Conservation (phyloP, 2,113 vertebrate genomes). For the Anguilla rostrata region DNA sequence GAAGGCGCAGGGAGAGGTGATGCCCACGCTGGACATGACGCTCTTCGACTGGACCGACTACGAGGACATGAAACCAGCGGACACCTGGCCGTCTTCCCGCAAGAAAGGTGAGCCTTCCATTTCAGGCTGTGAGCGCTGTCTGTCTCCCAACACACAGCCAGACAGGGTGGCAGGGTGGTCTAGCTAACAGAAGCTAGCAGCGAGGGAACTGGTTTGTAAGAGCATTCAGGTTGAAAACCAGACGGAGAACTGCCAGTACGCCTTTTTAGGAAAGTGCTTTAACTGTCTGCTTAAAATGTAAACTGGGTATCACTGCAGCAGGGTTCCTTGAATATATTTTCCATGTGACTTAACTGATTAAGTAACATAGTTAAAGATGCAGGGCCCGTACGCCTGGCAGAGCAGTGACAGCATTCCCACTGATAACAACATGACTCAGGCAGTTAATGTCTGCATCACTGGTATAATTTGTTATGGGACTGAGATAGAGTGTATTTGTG, state of each 20-base stretch:
- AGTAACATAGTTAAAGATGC: no score
- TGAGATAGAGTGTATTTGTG: no score
- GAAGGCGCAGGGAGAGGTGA: slow-evolving; percentile 72
- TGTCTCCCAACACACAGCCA: background rate
- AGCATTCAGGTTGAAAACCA: background rate
- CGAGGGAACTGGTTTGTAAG: background rate
- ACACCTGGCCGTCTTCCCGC: slow-evolving; percentile 70
- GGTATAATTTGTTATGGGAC: no score
- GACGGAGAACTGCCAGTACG: background rate
- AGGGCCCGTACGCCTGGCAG: no score
- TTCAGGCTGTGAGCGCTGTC: background rate
- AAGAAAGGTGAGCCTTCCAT: slow-evolving; percentile 67
- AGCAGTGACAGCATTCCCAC: no score
- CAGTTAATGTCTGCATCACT: no score
- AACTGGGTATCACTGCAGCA: no score
- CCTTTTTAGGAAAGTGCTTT: background rate
- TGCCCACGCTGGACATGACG: slow-evolving; percentile 79
- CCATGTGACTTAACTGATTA: no score
- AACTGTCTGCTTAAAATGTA: background rate
- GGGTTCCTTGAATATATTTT: no score
- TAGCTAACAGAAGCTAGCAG: background rate
- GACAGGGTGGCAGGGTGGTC: background rate
- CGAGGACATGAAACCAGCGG: slow-evolving; percentile 75
- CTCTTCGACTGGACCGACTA: slow-evolving; percentile 84
- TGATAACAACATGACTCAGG: no score